phyloP scores from a whole-genome alignment of 23 tunicate species.

The Clavelina lepadiformis region DNA sequence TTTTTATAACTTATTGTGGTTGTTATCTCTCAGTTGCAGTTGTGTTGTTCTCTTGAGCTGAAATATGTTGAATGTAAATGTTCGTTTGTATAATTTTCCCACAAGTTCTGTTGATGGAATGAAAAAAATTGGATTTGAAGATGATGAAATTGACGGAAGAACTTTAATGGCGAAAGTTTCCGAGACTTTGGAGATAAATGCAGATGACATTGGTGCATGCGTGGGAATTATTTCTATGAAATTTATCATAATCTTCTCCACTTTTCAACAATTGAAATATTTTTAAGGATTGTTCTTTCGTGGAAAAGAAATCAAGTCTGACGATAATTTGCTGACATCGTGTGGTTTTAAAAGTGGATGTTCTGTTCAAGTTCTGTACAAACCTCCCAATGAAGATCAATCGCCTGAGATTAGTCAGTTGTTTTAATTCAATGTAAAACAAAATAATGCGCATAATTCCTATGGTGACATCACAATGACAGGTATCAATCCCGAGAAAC shows the following conservation, averaged over 20 bases:
- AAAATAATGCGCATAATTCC: too few species aligned
- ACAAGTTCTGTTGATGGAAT: conserved; percentile 3
- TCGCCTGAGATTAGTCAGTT: neutral
- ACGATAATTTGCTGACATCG: conserved; percentile 12
- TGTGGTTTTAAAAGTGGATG: conserved; percentile 7
- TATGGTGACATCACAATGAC: too few species aligned
- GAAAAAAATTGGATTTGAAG: conserved; percentile 3
- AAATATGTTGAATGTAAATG: neutral
- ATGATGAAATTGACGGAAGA: conserved; percentile 15
- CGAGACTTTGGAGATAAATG: neutral
- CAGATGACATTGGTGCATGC: conserved; percentile 1
- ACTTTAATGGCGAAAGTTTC: conserved; percentile 7
- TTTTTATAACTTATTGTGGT: too few species aligned
- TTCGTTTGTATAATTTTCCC: conserved; percentile 20
- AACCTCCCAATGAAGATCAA: neutral
- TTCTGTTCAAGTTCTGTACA: conserved; percentile 7
- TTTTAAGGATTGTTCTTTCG: conserved; percentile 8
- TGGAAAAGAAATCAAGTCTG: conserved; percentile 11
- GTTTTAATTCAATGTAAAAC: too few species aligned
- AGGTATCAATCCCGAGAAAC: conserved; percentile 1
- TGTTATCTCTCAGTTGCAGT: neutral
- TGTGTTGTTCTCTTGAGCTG: neutral
- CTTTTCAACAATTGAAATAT: neutral
- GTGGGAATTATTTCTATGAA: too few species aligned
- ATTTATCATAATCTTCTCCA: too few species aligned